Conservation (phyloP, 2,113 vertebrate genomes). For the Anguilla rostrata region DNA sequence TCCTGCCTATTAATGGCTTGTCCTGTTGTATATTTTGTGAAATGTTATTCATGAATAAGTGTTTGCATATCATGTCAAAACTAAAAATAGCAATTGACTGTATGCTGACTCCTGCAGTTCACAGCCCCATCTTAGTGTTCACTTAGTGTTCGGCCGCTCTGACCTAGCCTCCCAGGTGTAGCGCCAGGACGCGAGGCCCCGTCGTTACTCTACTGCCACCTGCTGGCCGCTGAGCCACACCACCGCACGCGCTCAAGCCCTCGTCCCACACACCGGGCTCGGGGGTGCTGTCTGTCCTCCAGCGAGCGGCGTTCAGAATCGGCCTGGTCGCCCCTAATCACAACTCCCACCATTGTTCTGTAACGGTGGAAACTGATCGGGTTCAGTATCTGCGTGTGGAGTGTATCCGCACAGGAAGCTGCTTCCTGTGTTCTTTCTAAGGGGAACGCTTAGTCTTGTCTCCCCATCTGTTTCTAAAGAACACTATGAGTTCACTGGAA, state of each 20-base stretch:
- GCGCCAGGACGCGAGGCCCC: not conserved
- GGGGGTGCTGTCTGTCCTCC: not conserved
- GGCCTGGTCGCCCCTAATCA: not conserved
- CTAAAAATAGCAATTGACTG: not conserved
- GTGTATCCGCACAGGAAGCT: not conserved
- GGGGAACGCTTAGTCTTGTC: too few relatives aligned
- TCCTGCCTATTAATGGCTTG: too few relatives aligned
- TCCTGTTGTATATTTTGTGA: too few relatives aligned
- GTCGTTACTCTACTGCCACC: constrained; percentile 18
- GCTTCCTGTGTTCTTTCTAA: not conserved
- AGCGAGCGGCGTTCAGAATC: not conserved
- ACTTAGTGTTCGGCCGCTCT: not conserved
- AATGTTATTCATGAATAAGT: not conserved
- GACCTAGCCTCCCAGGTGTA: not conserved
- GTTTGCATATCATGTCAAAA: not conserved
- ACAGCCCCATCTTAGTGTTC: not conserved
- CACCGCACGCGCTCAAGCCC: not conserved
- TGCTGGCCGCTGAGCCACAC: constrained; percentile 2
- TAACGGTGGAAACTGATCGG: not conserved
- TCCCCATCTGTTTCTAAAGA: not conserved
- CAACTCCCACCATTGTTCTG: not conserved
- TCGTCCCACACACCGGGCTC: not conserved
- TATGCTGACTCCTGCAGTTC: too few relatives aligned
- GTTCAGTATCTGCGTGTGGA: not conserved
- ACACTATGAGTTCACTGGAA: not conserved